These are phyloP conservation scores for Gymnobelideus leadbeateri DNA, from an alignment of 2,113 vertebrate species.

Conservation along the genomic window DNA sequence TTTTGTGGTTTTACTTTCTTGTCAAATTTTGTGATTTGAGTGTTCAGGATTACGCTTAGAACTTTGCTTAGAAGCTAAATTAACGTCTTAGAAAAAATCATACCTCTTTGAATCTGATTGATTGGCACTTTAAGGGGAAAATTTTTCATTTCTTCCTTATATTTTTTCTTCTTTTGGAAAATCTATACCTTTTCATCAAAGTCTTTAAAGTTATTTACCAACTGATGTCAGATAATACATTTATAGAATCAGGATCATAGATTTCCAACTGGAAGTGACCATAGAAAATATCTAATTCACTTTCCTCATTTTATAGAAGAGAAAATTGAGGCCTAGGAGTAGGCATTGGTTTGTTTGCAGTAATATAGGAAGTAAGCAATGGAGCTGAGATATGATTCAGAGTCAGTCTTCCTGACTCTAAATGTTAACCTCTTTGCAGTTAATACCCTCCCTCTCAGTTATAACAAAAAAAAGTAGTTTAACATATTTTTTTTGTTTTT, in stretches of 20 bases:
- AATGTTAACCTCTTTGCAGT: neutral
- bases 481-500: neutral
- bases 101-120: neutral
- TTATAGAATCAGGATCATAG: neutral
- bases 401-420: neutral
- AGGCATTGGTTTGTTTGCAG: neutral
- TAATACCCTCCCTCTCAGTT: neutral
- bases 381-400: neutral
- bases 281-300: neutral
- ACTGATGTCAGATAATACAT: neutral
- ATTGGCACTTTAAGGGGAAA: conserved; percentile 8
- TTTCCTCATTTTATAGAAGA: neutral
- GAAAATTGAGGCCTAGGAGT: neutral
- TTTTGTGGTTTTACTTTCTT: conserved; percentile 69
- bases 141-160: neutral
- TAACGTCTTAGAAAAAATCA: conserved; percentile 36
- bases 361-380: neutral
- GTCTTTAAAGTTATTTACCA: neutral
- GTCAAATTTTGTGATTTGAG: conserved; percentile 45
- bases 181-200: neutral
- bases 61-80: conserved; percentile 13
- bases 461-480: neutral
- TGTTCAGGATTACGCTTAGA: conserved; percentile 41
- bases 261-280: neutral
- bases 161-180: conserved; percentile 18